A percentile compares a stretch with the other conserved stretches of the same genome.
These are phyloP conservation scores for Calonectris borealis DNA, from an alignment of 2,113 vertebrate genomes.

Conservation along the genomic window DNA sequence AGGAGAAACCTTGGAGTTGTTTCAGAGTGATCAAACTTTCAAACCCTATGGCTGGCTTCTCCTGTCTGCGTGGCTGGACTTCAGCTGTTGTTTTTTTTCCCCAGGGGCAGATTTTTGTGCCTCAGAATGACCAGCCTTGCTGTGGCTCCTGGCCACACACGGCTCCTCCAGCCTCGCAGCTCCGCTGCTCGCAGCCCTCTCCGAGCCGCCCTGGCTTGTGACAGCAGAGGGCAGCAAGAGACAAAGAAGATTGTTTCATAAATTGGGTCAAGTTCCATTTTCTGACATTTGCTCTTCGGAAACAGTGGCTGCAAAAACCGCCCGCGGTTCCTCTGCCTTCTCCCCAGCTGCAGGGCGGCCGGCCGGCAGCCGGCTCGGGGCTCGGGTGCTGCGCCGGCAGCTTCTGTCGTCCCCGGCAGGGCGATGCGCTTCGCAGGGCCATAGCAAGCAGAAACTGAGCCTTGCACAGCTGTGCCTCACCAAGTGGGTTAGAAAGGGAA, in stretches of 20 bases:
- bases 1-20: neutral
- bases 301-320: rapidly evolving
- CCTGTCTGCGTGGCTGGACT: neutral
- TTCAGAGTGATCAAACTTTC: rapidly evolving
- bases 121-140: rapidly evolving
- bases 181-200: neutral
- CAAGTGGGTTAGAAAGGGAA: neutral
- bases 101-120: neutral
- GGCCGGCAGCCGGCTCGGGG: neutral
- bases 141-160: rapidly evolving
- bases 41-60: rapidly evolving
- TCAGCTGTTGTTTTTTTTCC: rapidly evolving
- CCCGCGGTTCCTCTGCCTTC: rapidly evolving
- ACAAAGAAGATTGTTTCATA: neutral
- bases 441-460: rapidly evolving
- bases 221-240: constrained; percentile 78
- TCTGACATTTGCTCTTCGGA: neutral
- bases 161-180: neutral
- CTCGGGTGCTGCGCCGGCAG: neutral
- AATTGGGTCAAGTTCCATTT: neutral
- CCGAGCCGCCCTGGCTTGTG: neutral
- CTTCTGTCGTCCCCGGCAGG: rapidly evolving
- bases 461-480: rapidly evolving
- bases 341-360: rapidly evolving
- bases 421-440: rapidly evolving